phyloP scores from a whole-genome alignment of 1,140 invertebrate species.

The Scaptomyza hsui region DNA sequence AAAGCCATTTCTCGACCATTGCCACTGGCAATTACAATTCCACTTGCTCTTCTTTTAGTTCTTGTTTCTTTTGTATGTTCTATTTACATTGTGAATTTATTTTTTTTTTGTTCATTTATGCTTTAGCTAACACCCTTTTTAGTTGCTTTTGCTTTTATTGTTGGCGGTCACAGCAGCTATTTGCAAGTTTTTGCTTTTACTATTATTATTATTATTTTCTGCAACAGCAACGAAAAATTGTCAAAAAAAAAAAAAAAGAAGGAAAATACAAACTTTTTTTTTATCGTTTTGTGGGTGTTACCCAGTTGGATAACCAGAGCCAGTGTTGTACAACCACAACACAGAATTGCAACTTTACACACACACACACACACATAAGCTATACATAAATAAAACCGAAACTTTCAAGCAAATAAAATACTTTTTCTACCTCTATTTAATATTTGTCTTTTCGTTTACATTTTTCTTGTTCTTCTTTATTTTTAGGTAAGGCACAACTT shows the following conservation, averaged over 20 bases:
- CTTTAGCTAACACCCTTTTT: slow-evolving; percentile 25
- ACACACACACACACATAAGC: neutral
- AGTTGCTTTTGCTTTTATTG: slow-evolving; percentile 29
- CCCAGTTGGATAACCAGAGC: slow-evolving; percentile 3
- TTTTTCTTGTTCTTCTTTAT: slow-evolving; percentile 6
- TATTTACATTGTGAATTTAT: slow-evolving; percentile 21
- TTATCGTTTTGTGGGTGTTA: slow-evolving; percentile 43
- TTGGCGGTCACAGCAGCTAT: slow-evolving; percentile 38
- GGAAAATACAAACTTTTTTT: slow-evolving; percentile 24
- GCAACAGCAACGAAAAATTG: slow-evolving; percentile 22
- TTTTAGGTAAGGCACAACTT: slow-evolving; percentile 54
- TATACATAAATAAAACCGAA: slow-evolving; percentile 47
- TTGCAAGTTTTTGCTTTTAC: slow-evolving; percentile 21
- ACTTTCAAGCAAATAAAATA: slow-evolving; percentile 50
- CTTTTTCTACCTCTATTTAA: slow-evolving; percentile 29
- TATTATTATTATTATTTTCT: slow-evolving; percentile 16
- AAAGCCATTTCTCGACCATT: slow-evolving; percentile 25
- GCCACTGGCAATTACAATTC: slow-evolving; percentile 5
- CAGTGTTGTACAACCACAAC: slow-evolving; percentile 9
- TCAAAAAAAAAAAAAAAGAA: slow-evolving; percentile 16
- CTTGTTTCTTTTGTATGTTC: neutral
- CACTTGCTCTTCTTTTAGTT: too few species aligned
- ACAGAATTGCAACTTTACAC: slow-evolving; percentile 15
- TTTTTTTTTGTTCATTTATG: neutral
- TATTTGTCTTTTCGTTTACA: slow-evolving; percentile 29